Evolutionary conservation across 2,888 invertebrate genomes (phyloP).

Genomic region (Hypolimnas misippus): DNA sequence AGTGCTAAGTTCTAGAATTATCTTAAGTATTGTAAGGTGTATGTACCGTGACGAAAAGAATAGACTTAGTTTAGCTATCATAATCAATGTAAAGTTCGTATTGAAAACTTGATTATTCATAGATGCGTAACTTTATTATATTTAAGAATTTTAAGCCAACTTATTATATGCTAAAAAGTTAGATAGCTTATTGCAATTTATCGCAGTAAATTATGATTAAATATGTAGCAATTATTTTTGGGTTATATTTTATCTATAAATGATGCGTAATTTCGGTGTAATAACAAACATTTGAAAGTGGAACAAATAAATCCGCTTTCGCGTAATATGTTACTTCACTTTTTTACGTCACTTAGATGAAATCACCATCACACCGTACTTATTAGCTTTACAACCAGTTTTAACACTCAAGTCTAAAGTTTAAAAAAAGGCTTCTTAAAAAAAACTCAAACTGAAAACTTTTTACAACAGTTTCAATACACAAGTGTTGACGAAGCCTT

Average conservation of each 20-base stretch:
- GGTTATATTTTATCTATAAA: too few species aligned
- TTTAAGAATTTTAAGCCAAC: too few species aligned
- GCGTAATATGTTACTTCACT: not conserved
- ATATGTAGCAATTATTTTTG: too few species aligned
- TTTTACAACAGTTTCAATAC: too few species aligned
- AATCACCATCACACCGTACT: not conserved
- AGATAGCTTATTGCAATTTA: too few species aligned
- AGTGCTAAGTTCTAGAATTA: constrained; percentile 17
- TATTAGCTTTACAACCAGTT: not conserved
- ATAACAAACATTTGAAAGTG: not conserved
- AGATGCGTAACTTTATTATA: too few species aligned
- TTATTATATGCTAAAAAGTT: too few species aligned
- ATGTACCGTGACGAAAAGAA: not conserved
- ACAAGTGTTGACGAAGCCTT: too few species aligned
- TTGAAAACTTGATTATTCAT: too few species aligned
- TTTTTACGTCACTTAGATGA: not conserved
- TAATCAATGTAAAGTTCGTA: not conserved
- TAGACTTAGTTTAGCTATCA: not conserved
- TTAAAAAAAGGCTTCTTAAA: too few species aligned
- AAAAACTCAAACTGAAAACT: too few species aligned
- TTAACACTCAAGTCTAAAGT: not conserved
- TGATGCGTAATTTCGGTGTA: not conserved
- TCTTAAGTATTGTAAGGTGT: constrained; percentile 2
- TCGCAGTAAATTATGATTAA: too few species aligned
- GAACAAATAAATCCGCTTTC: not conserved